These are phyloP conservation scores for Etheostoma cragini DNA, from an alignment of 2,113 vertebrate genomes.

Conservation along the genomic window DNA sequence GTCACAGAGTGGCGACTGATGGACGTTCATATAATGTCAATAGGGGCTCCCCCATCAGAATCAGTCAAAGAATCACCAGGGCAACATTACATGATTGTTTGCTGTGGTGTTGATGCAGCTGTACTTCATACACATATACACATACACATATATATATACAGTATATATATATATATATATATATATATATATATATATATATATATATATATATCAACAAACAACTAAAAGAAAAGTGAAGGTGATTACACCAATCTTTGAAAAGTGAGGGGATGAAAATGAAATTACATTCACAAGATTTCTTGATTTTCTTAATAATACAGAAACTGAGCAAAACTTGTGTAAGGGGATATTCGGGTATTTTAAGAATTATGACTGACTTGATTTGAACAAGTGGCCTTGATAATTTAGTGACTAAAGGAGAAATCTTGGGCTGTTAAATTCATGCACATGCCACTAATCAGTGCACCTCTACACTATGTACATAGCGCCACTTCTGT, in stretches of 20 bases:
- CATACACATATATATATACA: no score
- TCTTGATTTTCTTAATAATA: background rate
- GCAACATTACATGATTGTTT: background rate
- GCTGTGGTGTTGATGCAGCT: background rate
- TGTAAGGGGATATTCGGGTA: slow-evolving; percentile 26
- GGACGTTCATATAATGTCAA: slow-evolving; percentile 57
- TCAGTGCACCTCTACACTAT: slow-evolving; percentile 10
- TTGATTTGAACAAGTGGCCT: slow-evolving; percentile 47
- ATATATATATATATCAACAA: background rate
- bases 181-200: no score
- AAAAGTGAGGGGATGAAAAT: slow-evolving; percentile 18
- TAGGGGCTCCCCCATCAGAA: slow-evolving; percentile 15
- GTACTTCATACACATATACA: background rate
- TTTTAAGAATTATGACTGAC: slow-evolving; percentile 39
- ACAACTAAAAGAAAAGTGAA: background rate
- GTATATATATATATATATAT: no score
- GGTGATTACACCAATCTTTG: background rate
- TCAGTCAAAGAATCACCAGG: slow-evolving; percentile 21
- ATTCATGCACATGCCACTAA: slow-evolving; percentile 28
- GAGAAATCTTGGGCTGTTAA: slow-evolving; percentile 22
- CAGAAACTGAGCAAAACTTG: slow-evolving; percentile 1
- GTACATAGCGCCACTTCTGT: background rate
- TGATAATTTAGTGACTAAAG: slow-evolving; percentile 39
- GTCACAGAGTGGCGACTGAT: slow-evolving; percentile 79
- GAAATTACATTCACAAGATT: background rate